phyloP scores from a whole-genome alignment of 2,797 vertebrate species.

The Notamacropus eugenii region DNA sequence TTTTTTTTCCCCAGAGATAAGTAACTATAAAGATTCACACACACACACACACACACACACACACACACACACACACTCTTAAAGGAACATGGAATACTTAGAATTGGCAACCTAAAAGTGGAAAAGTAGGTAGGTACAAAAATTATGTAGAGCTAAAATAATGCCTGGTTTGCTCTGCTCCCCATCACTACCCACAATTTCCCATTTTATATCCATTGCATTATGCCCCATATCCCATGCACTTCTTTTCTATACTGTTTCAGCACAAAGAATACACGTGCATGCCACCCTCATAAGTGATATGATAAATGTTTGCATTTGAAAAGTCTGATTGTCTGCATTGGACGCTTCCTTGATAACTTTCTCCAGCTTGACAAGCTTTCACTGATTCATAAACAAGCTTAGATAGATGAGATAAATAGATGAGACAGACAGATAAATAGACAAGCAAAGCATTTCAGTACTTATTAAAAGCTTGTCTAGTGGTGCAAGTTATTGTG shows the following conservation, averaged over 20 bases:
- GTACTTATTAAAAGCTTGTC: slow-evolving; percentile 13
- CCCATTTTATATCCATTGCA: neutral
- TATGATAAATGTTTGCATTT: neutral
- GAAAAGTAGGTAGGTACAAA: neutral
- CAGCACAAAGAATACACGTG: neutral
- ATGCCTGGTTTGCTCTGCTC: neutral
- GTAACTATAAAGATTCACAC: neutral
- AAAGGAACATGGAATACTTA: neutral
- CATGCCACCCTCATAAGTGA: neutral
- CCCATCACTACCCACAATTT: neutral
- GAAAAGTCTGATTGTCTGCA: neutral
- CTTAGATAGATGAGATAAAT: neutral
- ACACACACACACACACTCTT: neutral
- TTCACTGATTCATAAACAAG: neutral
- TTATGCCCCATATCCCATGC: neutral
- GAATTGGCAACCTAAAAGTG: neutral
- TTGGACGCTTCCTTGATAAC: neutral
- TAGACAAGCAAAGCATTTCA: neutral
- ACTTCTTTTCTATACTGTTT: neutral
- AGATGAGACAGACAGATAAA: neutral
- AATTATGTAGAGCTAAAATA: slow-evolving; percentile 13
- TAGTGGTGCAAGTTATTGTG: neutral
- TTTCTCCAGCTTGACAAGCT: neutral
- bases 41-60: neutral
- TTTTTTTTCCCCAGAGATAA: neutral